Percentiles rank a stretch among this genome's conserved stretches.
Evolutionary conservation across 2,113 vertebrate species (phyloP).

Genomic region (Prunella fulvescens): DNA sequence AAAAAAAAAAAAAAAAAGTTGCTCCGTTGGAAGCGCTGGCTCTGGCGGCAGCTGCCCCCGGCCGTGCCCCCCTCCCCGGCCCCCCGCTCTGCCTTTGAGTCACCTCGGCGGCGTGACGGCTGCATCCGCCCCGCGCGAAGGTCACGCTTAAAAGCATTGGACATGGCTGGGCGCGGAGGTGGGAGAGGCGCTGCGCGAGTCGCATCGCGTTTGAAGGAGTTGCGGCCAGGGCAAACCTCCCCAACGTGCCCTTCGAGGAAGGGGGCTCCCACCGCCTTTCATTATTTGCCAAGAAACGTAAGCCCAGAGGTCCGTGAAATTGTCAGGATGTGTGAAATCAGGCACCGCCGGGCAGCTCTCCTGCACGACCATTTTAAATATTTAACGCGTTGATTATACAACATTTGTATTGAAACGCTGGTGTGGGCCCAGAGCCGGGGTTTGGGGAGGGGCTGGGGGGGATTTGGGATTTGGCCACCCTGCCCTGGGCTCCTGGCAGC

Average conservation of each 20-base stretch:
- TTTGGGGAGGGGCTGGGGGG: background rate
- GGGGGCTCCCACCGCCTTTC: background rate
- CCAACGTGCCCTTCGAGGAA: background rate
- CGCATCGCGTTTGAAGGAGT: background rate
- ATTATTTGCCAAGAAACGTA: constrained; percentile 37
- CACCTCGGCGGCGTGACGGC: background rate
- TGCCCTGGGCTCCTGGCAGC: background rate
- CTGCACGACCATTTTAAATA: constrained; percentile 14
- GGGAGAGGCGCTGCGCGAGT: background rate
- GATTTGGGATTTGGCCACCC: background rate
- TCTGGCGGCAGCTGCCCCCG: background rate
- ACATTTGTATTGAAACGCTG: background rate
- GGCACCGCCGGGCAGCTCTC: constrained; percentile 32
- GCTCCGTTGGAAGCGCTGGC: background rate
- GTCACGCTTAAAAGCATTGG: constrained; percentile 48
- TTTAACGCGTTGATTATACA: constrained; percentile 22
- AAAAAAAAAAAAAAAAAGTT: too few relatives aligned
- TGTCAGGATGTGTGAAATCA: constrained; percentile 39
- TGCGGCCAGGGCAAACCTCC: background rate
- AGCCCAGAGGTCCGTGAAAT: constrained; percentile 54
- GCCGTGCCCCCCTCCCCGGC: background rate
- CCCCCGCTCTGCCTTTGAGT: constrained; percentile 6
- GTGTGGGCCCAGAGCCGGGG: background rate
- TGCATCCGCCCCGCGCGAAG: background rate
- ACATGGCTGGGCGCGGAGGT: background rate